A percentile compares a stretch with the other conserved stretches of the same genome.
Conservation (phyloP, 1,140 invertebrate genomes). For the Drosophila subobscura region DNA sequence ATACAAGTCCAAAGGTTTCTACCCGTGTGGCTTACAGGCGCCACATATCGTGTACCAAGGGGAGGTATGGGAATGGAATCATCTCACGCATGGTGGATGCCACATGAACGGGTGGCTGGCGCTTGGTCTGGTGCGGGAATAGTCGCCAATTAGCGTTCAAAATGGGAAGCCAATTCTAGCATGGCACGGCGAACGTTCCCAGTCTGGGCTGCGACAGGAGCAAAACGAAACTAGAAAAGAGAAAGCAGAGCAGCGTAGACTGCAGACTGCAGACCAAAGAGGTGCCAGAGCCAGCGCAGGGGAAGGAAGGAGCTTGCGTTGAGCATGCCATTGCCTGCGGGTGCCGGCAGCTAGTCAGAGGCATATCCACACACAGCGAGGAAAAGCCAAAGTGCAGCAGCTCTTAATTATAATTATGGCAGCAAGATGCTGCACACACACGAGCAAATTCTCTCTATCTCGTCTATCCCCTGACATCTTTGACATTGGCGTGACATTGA, state of each 20-base stretch:
- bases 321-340: conserved; percentile 45
- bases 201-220: conserved; percentile 49
- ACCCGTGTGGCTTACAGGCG: conserved; percentile 9
- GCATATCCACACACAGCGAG: conserved; percentile 9
- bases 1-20: no score
- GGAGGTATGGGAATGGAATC: conserved; percentile 31
- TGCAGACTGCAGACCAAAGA: background rate
- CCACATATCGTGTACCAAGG: conserved; percentile 51
- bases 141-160: conserved; percentile 81
- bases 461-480: conserved; percentile 38
- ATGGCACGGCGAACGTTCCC: conserved; percentile 40
- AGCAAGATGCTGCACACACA: conserved; percentile 42
- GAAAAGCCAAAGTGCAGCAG: conserved; percentile 61
- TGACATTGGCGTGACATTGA: conserved; percentile 79
- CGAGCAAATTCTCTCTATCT: conserved; percentile 5
- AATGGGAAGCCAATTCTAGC: conserved; percentile 81
- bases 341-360: conserved; percentile 16
- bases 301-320: conserved; percentile 8
- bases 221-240: conserved; percentile 30
- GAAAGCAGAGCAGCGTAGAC: background rate
- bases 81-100: conserved; percentile 55
- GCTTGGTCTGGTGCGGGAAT: conserved; percentile 15
- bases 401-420: conserved; percentile 80
- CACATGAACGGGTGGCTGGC: background rate
- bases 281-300: background rate